These are phyloP conservation scores for Cichladusa arquata DNA, from an alignment of 2,113 vertebrate species.

Conservation along the genomic window DNA sequence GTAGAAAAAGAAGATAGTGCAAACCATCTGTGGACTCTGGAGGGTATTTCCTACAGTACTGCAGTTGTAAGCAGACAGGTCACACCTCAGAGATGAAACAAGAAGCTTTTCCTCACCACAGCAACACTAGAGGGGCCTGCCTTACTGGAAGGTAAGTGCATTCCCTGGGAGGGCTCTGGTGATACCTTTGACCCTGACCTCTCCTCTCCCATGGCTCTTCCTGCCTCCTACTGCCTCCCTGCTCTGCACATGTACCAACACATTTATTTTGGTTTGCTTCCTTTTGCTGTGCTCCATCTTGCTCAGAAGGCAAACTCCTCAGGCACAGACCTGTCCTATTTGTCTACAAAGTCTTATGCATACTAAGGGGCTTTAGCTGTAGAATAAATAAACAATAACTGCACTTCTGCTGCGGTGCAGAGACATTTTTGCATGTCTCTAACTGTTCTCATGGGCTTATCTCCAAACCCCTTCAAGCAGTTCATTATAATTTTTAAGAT, in stretches of 20 bases:
- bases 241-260: not conserved
- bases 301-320: constrained; percentile 26
- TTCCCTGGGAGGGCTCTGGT: not conserved
- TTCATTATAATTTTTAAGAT: not conserved
- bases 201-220: not conserved
- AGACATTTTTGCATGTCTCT: constrained; percentile 34
- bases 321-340: constrained; percentile 46
- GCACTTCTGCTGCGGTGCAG: not conserved
- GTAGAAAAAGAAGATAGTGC: not conserved
- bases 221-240: not conserved
- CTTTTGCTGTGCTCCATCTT: constrained; percentile 3
- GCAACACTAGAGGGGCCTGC: not conserved
- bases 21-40: not conserved
- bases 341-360: constrained; percentile 11
- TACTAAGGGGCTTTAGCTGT: not conserved
- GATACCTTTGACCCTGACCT: not conserved
- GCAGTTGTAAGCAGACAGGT: not conserved
- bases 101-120: not conserved
- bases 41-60: not conserved
- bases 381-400: constrained; percentile 35
- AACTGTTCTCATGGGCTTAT: constrained; percentile 36
- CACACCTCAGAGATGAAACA: not conserved
- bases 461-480: not conserved
- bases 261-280: not conserved
- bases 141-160: not conserved